Percentiles rank a stretch among this genome's conserved stretches.
phyloP scores from a whole-genome alignment of 2,797 vertebrate genomes.

The Acrossocheilus wenchowensis region DNA sequence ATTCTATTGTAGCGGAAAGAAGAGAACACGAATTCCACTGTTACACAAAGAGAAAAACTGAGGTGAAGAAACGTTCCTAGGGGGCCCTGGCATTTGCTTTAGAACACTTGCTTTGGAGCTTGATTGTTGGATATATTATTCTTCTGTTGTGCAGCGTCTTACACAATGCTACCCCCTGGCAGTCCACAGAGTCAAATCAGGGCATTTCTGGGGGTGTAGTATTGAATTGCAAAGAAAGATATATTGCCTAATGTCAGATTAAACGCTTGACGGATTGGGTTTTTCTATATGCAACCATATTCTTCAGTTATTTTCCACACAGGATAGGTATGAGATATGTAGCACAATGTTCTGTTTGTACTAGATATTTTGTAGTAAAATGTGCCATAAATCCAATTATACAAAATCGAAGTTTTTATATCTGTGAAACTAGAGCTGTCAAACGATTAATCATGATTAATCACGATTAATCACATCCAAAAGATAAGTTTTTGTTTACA shows the following conservation, averaged over 20 bases:
- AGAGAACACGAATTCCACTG: conserved; percentile 5
- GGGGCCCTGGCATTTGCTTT: conserved; percentile 25
- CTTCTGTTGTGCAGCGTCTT: conserved; percentile 26
- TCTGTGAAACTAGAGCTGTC: too few species aligned
- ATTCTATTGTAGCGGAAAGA: conserved; percentile 25
- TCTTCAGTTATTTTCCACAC: background rate
- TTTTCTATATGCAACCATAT: background rate
- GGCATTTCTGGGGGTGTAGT: conserved; percentile 19
- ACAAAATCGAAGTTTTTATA: too few species aligned
- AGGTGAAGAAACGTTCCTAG: conserved; percentile 17
- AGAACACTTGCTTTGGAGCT: conserved; percentile 15
- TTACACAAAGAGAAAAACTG: conserved; percentile 17
- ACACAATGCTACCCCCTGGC: conserved; percentile 10
- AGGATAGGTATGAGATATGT: too few species aligned
- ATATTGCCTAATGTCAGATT: conserved; percentile 13
- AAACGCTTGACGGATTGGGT: background rate
- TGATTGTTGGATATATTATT: conserved; percentile 35
- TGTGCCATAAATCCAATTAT: background rate
- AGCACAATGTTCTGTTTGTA: background rate
- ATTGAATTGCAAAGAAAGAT: conserved; percentile 13
- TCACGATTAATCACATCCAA: too few species aligned
- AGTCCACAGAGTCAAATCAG: conserved; percentile 30
- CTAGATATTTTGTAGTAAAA: background rate
- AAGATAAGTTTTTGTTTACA: too few species aligned
- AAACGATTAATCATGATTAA: too few species aligned